Evolutionary conservation across 2,113 vertebrate genomes (phyloP).

Genomic region (Oryzias celebensis): DNA sequence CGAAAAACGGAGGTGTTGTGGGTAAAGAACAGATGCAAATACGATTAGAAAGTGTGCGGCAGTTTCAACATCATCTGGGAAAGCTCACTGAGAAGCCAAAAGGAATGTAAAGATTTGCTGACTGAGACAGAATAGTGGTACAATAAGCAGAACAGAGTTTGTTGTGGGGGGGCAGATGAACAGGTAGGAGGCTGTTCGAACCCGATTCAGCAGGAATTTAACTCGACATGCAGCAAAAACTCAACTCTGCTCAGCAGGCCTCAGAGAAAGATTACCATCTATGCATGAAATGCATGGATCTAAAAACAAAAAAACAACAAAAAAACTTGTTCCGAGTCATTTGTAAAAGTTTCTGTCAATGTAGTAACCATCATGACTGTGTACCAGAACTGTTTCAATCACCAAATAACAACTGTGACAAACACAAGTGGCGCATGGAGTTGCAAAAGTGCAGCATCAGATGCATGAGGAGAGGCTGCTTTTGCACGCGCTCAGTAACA

Average conservation of each 20-base stretch:
- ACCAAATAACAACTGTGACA: constrained; percentile 70
- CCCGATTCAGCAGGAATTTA: too few relatives aligned
- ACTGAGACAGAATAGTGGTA: constrained; percentile 3
- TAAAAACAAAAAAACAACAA: constrained; percentile 13
- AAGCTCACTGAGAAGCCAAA: constrained; percentile 11
- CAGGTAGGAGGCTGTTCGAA: constrained; percentile 2
- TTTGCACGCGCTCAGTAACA: constrained; percentile 30
- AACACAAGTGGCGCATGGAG: constrained; percentile 29
- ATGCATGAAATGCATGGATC: constrained; percentile 82
- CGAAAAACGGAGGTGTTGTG: constrained; percentile 32
- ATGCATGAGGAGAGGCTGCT: constrained; percentile 64
- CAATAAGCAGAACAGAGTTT: constrained; percentile 9
- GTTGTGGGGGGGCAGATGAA: constrained; percentile 24
- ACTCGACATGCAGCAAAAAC: too few relatives aligned
- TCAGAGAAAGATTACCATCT: constrained; percentile 54
- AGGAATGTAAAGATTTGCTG: constrained; percentile 2
- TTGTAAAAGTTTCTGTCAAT: constrained; percentile 65
- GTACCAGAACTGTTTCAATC: constrained; percentile 58
- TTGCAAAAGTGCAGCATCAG: constrained; percentile 27
- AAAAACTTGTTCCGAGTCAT: constrained; percentile 63
- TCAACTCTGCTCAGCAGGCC: constrained; percentile 29
- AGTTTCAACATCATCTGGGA: constrained; percentile 31
- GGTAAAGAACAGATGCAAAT: neutral
- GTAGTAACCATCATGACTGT: constrained; percentile 66
- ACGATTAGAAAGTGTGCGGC: constrained; percentile 5